Percentiles rank a stretch among this genome's conserved stretches.
Evolutionary conservation across 2,113 vertebrate genomes (phyloP).

Genomic region (Odontophorus gujanensis): DNA sequence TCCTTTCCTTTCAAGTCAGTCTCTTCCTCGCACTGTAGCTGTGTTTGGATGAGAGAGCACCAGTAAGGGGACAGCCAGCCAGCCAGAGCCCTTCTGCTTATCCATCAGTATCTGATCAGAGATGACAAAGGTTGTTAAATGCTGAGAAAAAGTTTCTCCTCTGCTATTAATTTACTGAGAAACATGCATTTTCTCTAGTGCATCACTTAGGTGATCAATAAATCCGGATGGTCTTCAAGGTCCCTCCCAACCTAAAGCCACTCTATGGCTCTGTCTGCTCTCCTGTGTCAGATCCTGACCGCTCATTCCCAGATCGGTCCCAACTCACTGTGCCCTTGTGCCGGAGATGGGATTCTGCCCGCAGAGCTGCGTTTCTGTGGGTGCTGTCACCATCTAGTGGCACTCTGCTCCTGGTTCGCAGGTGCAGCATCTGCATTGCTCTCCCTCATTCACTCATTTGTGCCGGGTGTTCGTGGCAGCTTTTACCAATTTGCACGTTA

Average conservation of each 20-base stretch:
- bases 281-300: neutral
- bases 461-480: accelerated
- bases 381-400: slow-evolving; percentile 66
- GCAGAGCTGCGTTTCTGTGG: neutral
- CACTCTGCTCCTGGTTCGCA: accelerated
- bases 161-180: neutral
- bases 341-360: neutral
- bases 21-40: neutral
- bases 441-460: accelerated
- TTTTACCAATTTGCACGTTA: neutral
- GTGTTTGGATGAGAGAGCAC: neutral
- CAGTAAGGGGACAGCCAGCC: neutral
- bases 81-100: neutral
- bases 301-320: accelerated
- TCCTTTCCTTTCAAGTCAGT: neutral
- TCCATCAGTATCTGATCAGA: neutral
- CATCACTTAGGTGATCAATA: neutral
- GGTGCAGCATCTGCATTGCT: accelerated
- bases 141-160: neutral
- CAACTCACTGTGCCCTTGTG: accelerated
- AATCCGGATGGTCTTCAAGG: neutral
- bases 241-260: too few species aligned
- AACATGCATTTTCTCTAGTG: neutral
- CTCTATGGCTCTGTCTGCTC: neutral
- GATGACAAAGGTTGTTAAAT: neutral